These are phyloP conservation scores for Apis laboriosa DNA, from an alignment of 1,140 invertebrate species.

Conservation along the genomic window DNA sequence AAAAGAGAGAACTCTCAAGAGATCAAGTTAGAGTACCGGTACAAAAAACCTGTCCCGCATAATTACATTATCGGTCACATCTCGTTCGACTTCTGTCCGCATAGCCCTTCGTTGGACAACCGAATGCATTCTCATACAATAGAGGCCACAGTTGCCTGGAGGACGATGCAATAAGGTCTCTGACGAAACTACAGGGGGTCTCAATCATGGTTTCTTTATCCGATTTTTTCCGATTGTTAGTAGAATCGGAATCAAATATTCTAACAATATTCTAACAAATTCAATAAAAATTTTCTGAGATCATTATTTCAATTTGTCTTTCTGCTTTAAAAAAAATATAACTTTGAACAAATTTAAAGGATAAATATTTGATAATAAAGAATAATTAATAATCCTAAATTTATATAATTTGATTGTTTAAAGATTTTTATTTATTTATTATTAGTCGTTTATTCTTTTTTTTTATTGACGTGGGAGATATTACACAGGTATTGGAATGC, in stretches of 20 bases:
- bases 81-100: slow-evolving; percentile 71
- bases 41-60: slow-evolving; percentile 76
- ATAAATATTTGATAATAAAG: background rate
- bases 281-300: background rate
- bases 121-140: slow-evolving; percentile 34
- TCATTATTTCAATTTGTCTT: background rate
- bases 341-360: too few relatives aligned
- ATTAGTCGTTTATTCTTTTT: slow-evolving; percentile 58
- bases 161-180: slow-evolving; percentile 26
- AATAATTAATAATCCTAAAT: background rate
- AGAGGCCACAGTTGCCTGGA: slow-evolving; percentile 25
- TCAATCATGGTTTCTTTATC: background rate
- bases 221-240: background rate
- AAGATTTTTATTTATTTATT: slow-evolving; percentile 45
- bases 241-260: background rate
- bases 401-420: background rate
- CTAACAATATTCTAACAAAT: slow-evolving; percentile 5
- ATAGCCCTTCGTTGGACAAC: slow-evolving; percentile 24
- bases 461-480: slow-evolving; percentile 77
- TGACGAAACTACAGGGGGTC: slow-evolving; percentile 42
- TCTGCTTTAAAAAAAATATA: too few relatives aligned
- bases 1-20: slow-evolving; percentile 38
- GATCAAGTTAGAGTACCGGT: slow-evolving; percentile 56
- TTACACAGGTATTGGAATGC: slow-evolving; percentile 76
- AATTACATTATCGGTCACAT: slow-evolving; percentile 77